Evolutionary conservation across 1,140 invertebrate species (phyloP).

Genomic region (Steinernema khuongi): DNA sequence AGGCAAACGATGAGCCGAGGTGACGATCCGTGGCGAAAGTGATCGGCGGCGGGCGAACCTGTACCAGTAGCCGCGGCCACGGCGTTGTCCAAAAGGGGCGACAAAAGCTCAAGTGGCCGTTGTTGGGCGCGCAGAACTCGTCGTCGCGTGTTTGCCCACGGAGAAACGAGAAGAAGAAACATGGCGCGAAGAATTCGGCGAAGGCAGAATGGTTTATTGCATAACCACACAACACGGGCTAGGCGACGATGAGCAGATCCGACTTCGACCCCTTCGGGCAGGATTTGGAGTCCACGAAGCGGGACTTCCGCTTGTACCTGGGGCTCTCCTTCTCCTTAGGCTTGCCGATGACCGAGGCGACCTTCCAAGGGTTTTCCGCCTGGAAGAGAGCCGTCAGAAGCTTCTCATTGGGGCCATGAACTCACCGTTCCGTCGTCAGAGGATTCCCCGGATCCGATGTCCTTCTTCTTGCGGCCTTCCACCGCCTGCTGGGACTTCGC

Average conservation of each 20-base stretch:
- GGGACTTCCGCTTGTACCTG: too few species aligned
- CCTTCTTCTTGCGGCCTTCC: not conserved
- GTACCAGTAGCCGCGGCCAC: not conserved
- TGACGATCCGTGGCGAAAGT: too few species aligned
- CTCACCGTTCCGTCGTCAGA: too few species aligned
- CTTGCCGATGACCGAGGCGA: too few species aligned
- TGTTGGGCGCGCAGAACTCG: too few species aligned
- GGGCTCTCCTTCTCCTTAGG: too few species aligned
- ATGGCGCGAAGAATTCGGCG: not conserved
- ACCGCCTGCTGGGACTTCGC: not conserved
- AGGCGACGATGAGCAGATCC: not conserved
- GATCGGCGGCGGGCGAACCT: not conserved
- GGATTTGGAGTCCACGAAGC: too few species aligned
- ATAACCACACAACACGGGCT: not conserved
- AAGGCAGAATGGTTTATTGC: not conserved
- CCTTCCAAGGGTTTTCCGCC: too few species aligned
- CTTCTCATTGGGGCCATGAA: too few species aligned
- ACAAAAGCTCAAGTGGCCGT: constrained; percentile 16
- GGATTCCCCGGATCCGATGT: too few species aligned
- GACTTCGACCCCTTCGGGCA: constrained; percentile 10
- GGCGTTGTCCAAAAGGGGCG: constrained; percentile 2
- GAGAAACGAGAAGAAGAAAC: not conserved
- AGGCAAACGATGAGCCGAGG: not conserved
- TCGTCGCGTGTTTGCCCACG: too few species aligned
- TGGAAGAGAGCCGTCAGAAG: too few species aligned